Conservation (phyloP, 2,113 vertebrate species). For the Microcebus tavaratra region DNA sequence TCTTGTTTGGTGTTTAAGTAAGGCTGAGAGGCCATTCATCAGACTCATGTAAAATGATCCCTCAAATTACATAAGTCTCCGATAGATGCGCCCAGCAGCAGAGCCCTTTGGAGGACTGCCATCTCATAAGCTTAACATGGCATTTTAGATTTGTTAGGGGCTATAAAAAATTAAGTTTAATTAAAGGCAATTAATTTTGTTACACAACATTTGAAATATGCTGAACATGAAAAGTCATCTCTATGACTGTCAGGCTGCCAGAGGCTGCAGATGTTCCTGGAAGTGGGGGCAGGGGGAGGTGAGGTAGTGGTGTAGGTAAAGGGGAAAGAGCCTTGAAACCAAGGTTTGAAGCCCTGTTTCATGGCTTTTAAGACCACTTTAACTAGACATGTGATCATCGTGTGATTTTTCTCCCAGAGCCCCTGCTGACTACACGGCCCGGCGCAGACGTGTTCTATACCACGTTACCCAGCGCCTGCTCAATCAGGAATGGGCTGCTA, state of each 20-base stretch:
- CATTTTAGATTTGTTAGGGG: constrained; percentile 75
- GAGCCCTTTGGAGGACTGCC: constrained; percentile 77
- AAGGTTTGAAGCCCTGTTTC: background rate
- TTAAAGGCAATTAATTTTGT: constrained; percentile 84
- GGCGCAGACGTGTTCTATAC: background rate
- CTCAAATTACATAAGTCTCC: constrained; percentile 70
- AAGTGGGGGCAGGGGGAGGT: background rate
- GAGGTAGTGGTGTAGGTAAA: background rate
- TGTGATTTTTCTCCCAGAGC: background rate
- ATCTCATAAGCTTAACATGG: constrained; percentile 74
- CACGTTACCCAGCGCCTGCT: background rate
- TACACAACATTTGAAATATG: constrained; percentile 69
- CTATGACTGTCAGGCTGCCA: constrained; percentile 38
- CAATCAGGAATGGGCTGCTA: background rate
- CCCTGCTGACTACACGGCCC: background rate
- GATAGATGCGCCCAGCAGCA: constrained; percentile 53
- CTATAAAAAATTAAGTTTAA: constrained; percentile 83
- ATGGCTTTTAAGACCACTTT: background rate
- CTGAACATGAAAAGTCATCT: constrained; percentile 39
- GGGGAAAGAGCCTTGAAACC: background rate
- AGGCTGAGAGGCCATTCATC: constrained; percentile 63
- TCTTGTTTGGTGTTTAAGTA: constrained; percentile 56
- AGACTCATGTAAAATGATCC: constrained; percentile 74
- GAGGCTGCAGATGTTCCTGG: background rate
- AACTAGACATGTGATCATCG: background rate